Base-by-base conservation (phyloP, 2,888 invertebrate genomes). In the Homarus gammarus region DNA sequence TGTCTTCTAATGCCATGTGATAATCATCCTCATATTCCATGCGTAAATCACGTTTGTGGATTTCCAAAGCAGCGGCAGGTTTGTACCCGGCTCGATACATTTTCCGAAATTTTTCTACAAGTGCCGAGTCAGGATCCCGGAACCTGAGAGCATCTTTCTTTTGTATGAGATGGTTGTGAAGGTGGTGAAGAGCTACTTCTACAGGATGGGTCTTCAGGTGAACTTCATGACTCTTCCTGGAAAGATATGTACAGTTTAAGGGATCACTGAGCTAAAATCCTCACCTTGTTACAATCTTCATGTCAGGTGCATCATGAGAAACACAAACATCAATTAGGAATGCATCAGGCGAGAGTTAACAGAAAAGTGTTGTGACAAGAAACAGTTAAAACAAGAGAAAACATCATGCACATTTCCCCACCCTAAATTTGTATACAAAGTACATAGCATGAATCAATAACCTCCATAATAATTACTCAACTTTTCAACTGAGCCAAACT, bases 151-250 rank as follows among this genome's bases (percentile, higher is more conserved):
- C 51, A 51, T 36, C 33, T 31, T 56, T 79, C 79, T 56, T 56
- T 36, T 33, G 15, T 51, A 31, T 51, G 1, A 51, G 33, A n/a
- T 79, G 56, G 33, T 79, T 79, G 36, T 79, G 79, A 1, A 56
- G 56, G n/a, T 79, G 79, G 15, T n/a, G 18, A 1, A 79, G 79
- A 15, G 51, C 18, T 15, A 79, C 56, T 56, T 79, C 79, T 5
- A 79, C 79, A 56, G 79, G 79, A 56, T 79, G 61, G 12, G 51
- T 79, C 79, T 79, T 79, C 79, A 79, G 38, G 15, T 79, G 56
- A 3, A 61, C n/a, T 36, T 79, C 56, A 79, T 22, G 51, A 10
- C 31, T 61, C 79, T 51, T 79, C 56, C 79, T 79, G 79, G n/a
- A 33, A 36, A 8, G 38, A 38, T 3, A 38, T 18, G 10, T 27